Conservation (phyloP, 2,888 invertebrate species). For the Baccha elongata region DNA sequence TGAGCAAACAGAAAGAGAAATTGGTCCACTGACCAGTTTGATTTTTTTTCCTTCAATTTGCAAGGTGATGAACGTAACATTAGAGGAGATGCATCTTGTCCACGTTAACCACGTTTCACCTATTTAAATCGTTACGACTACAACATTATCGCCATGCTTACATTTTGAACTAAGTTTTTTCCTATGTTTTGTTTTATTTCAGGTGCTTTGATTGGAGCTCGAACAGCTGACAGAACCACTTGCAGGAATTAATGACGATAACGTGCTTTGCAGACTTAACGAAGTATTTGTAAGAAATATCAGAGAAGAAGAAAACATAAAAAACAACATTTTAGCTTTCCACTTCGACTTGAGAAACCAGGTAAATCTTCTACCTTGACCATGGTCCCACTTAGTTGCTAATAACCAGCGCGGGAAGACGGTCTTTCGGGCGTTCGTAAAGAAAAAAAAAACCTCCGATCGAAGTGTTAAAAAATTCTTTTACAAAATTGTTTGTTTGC, state of each 20-base stretch:
- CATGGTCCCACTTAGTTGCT: constrained; percentile 59
- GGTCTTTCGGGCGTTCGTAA: constrained; percentile 15
- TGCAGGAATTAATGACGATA: constrained; percentile 43
- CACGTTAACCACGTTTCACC: constrained; percentile 22
- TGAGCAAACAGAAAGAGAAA: constrained; percentile 72
- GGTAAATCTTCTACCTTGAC: constrained; percentile 45
- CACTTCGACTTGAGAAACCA: constrained; percentile 44
- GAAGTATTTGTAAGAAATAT: constrained; percentile 55
- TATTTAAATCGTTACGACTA: constrained; percentile 25
- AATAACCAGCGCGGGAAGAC: constrained; percentile 43
- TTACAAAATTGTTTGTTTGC: constrained; percentile 35
- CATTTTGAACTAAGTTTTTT: constrained; percentile 2
- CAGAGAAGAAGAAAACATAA: constrained; percentile 2
- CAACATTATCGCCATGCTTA: background rate
- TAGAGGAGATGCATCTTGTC: constrained; percentile 40
- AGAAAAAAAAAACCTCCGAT: background rate
- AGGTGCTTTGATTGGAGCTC: constrained; percentile 20
- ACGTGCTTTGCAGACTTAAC: constrained; percentile 69
- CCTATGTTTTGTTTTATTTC: constrained; percentile 15
- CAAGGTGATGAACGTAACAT: constrained; percentile 50
- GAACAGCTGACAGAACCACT: constrained; percentile 47
- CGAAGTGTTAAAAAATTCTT: constrained; percentile 25
- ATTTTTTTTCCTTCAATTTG: constrained; percentile 19
- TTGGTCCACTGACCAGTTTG: constrained; percentile 68
- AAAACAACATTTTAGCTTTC: constrained; percentile 61